Evolutionary conservation across 2,113 vertebrate species (phyloP), one percentile per base, ranked within the genome.

Genomic region (Eulacestoma nigropectus): DNA sequence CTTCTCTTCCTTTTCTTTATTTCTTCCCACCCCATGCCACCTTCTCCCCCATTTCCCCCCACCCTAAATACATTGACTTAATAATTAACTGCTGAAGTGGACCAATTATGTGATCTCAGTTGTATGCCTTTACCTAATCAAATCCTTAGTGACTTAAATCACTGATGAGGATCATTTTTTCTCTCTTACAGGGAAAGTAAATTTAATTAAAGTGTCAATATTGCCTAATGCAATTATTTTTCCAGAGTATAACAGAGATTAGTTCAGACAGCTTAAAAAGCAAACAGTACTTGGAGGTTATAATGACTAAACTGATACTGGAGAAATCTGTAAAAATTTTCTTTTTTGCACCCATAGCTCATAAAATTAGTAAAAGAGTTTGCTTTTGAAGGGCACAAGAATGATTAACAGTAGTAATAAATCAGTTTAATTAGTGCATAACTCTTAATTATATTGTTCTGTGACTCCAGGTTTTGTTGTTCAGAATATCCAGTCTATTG

Each of bases 201-300:
- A 94, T 96, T 97, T 96, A 97, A 98, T 98, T 98, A 95, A 97
- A 96, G 93, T 97, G 89, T 96, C 95, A 95, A 50, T 96, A 91
- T 93, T 95, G 95, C 73, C 72, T 97, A 91, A 95, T 96, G 73
- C 62, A 95, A 87, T 96, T 96, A 90, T 96, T 97, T 95, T 97
- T 93, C 88, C n/a, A 83, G 59, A 80, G 56, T 87, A 17, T 87
- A 90, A 70, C 29, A 97, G 63, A 85, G 59, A 88, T 97, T 97
- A 85, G 94, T 97, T 96, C 83, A 93, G 90, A 81, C 81, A 94
- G 39, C 30, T 97, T 94, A 77, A 85, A 93, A 95, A 97, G 78
- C 47, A 64, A 78, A 81, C 18, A 96, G 91, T 52, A 79, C 74
- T 93, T 95, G 62, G 79, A 94, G 42, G 77, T 90, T 95, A 82